Evolutionary conservation across 2,797 vertebrate species (phyloP).

Genomic region (Argyrosomus regius): DNA sequence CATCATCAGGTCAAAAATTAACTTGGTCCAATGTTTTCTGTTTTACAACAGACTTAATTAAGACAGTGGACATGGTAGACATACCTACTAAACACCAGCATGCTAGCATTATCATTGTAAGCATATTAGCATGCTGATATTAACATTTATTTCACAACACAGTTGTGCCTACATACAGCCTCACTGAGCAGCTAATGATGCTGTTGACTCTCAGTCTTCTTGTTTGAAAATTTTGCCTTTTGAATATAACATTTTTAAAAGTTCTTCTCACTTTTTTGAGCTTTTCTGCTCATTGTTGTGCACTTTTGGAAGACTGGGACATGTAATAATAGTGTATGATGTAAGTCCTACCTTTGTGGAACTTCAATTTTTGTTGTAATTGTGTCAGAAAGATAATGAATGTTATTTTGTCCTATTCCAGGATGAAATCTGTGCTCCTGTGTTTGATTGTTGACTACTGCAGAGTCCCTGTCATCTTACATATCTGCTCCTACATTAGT

Average conservation of each 20-base stretch:
- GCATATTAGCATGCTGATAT: not conserved
- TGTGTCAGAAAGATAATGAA: not conserved
- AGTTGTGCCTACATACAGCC: not conserved
- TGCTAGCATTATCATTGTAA: not conserved
- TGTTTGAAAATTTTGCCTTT: too few species aligned
- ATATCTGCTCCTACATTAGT: not conserved
- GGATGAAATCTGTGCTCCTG: not conserved
- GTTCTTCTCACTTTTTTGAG: not conserved
- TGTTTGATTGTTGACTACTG: too few species aligned
- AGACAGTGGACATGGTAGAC: too few species aligned
- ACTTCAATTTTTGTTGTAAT: not conserved
- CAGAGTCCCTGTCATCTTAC: not conserved
- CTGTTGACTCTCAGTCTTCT: not conserved
- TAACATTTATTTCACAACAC: not conserved
- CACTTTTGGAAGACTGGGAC: not conserved
- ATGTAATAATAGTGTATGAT: not conserved
- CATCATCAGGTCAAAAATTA: too few species aligned
- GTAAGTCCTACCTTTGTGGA: not conserved
- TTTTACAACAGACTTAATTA: too few species aligned
- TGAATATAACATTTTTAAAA: too few species aligned
- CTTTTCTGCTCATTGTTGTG: not conserved
- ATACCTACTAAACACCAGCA: too few species aligned
- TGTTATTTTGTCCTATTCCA: not conserved
- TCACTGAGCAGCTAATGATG: slow-evolving; percentile 6
- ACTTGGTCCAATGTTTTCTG: too few species aligned